Percentiles rank a stretch among this genome's conserved stretches.
phyloP scores from a whole-genome alignment of 2,888 invertebrate genomes.

The Apamea epomidion region DNA sequence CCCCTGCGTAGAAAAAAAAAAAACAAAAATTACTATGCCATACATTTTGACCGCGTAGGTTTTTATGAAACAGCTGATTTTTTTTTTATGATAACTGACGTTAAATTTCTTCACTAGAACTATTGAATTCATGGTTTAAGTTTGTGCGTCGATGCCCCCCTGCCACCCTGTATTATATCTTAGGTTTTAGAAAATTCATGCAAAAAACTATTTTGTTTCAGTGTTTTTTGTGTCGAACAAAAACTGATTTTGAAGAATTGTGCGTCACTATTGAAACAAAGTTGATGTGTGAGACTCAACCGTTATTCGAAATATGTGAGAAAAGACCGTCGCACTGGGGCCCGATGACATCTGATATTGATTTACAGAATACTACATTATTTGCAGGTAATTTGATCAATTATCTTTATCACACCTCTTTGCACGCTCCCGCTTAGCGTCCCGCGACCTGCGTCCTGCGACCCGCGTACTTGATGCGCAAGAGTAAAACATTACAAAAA shows the following conservation, averaged over 20 bases:
- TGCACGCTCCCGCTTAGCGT: no score
- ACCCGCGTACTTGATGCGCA: no score
- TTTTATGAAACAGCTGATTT: not conserved
- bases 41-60: not conserved
- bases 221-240: constrained; percentile 97
- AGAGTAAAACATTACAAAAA: no score
- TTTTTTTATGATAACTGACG: not conserved
- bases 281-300: constrained; percentile 93
- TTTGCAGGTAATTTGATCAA: constrained; percentile 78
- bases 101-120: not conserved
- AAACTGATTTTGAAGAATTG: constrained; percentile 94
- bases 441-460: no score
- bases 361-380: constrained; percentile 82
- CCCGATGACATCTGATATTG: constrained; percentile 84
- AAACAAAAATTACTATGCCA: not conserved
- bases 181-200: not conserved
- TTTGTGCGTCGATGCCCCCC: no score
- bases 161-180: not conserved
- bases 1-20: no score
- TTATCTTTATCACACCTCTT: not conserved
- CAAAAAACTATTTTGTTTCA: constrained; percentile 81
- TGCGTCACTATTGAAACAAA: constrained; percentile 92
- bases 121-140: no score
- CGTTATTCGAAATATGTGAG: constrained; percentile 96
- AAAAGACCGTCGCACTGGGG: constrained; percentile 95